Percentiles rank a stretch among this genome's conserved stretches.
Conservation (phyloP, 2,797 vertebrate genomes). For the Muscicapa striata region DNA sequence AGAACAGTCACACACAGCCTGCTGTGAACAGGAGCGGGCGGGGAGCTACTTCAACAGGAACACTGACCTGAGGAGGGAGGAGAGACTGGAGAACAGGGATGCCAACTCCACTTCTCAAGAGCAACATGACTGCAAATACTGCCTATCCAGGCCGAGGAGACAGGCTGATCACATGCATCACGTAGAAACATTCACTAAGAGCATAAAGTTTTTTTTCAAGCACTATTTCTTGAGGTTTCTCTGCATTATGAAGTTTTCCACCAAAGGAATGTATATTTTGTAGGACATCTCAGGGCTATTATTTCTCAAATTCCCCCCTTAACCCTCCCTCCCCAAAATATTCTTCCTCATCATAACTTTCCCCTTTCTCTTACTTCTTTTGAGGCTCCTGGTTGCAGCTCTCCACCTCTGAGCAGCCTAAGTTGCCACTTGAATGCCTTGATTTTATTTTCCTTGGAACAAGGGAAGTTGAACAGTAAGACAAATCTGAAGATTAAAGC, state of each 20-base stretch:
- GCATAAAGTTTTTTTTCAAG: slow-evolving; percentile 41
- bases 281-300: slow-evolving; percentile 38
- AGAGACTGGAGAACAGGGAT: slow-evolving; percentile 28
- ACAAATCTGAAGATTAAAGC: slow-evolving; percentile 62
- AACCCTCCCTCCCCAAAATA: slow-evolving; percentile 27
- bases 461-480: slow-evolving; percentile 60
- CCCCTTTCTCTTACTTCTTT: slow-evolving; percentile 21
- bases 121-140: slow-evolving; percentile 47
- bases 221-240: slow-evolving; percentile 52
- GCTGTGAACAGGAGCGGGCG: slow-evolving; percentile 10
- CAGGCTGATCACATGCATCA: slow-evolving; percentile 45
- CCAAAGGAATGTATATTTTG: slow-evolving; percentile 38
- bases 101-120: slow-evolving; percentile 40
- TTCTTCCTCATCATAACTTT: not conserved
- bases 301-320: not conserved
- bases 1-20: slow-evolving; percentile 50
- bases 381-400: slow-evolving; percentile 28
- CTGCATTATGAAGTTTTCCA: slow-evolving; percentile 43
- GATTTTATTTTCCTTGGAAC: slow-evolving; percentile 26
- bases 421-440: slow-evolving; percentile 34
- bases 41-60: slow-evolving; percentile 25
- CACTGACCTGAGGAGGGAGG: slow-evolving; percentile 48
- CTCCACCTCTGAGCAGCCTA: slow-evolving; percentile 21
- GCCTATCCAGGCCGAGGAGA: slow-evolving; percentile 45
- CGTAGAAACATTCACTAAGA: slow-evolving; percentile 10